Percentiles rank a stretch among this genome's conserved stretches.
Evolutionary conservation across 2,113 vertebrate genomes (phyloP).

Genomic region (Conger conger): DNA sequence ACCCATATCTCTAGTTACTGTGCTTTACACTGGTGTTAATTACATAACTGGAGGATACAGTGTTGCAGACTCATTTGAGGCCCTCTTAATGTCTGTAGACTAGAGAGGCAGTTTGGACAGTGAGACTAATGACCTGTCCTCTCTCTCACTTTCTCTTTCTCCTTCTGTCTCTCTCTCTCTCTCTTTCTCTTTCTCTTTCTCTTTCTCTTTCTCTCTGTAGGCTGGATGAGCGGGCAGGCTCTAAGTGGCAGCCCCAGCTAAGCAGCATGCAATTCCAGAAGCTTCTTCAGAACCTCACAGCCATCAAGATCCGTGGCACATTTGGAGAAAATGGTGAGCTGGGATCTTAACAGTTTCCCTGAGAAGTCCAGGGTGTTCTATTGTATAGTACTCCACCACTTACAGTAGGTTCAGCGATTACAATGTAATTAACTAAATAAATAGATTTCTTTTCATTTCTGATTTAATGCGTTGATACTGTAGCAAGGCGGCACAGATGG

Average conservation of each 20-base stretch:
- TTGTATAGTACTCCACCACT: background rate
- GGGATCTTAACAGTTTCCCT: background rate
- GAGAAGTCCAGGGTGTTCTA: background rate
- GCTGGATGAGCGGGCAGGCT: conserved; percentile 76
- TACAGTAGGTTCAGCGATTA: background rate
- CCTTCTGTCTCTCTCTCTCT: background rate
- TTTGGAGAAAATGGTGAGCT: conserved; percentile 84
- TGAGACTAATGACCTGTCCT: background rate
- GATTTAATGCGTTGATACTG: no score
- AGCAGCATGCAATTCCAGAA: conserved; percentile 77
- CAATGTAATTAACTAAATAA: no score
- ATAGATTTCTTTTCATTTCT: no score
- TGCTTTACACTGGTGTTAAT: no score
- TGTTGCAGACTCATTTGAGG: no score
- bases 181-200: background rate
- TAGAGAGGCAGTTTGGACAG: no score
- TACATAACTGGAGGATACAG: no score
- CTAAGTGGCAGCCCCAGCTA: conserved; percentile 82
- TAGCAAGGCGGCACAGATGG: no score
- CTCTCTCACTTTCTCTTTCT: background rate
- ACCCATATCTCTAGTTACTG: no score
- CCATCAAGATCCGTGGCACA: conserved; percentile 82
- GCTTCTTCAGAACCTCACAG: conserved; percentile 84
- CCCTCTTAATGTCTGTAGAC: no score
- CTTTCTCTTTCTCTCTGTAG: conserved; percentile 52